A percentile compares a stretch with the other conserved stretches of the same genome.
Conservation (phyloP, 1,140 invertebrate genomes). For the Drosophila ercepeae region DNA sequence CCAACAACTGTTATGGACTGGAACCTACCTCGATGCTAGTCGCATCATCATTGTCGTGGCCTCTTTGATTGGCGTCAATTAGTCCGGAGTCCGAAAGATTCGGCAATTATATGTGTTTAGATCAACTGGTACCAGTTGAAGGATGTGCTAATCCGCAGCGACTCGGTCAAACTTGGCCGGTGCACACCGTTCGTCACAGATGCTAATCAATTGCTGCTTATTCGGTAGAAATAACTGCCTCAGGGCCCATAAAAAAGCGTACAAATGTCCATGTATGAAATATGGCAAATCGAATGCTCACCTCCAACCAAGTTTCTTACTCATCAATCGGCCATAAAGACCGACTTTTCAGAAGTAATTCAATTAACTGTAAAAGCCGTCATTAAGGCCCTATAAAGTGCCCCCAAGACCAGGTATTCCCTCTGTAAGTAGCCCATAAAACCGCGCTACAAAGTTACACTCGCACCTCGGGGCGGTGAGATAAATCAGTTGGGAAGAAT, state of each 20-base stretch:
- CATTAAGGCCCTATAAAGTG: slow-evolving; percentile 67
- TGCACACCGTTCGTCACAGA: slow-evolving; percentile 25
- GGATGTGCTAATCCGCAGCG: slow-evolving; percentile 68
- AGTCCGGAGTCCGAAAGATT: slow-evolving; percentile 34
- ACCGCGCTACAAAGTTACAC: slow-evolving; percentile 71
- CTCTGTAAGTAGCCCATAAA: slow-evolving; percentile 66
- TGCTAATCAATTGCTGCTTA: slow-evolving; percentile 62
- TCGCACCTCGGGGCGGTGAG: slow-evolving; percentile 56
- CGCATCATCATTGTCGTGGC: slow-evolving; percentile 24
- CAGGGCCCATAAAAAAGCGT: slow-evolving; percentile 15
- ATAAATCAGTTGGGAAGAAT: slow-evolving; percentile 59
- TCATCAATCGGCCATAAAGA: slow-evolving; percentile 50
- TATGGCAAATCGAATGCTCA: slow-evolving; percentile 21
- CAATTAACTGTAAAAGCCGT: slow-evolving; percentile 78
- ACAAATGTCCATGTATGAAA: not conserved
- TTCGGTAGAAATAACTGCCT: slow-evolving; percentile 15
- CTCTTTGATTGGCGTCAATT: slow-evolving; percentile 70
- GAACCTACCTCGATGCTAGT: slow-evolving; percentile 5
- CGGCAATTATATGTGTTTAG: slow-evolving; percentile 61
- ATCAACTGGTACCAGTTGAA: slow-evolving; percentile 78
- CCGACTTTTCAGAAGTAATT: slow-evolving; percentile 54
- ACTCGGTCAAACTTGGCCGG: slow-evolving; percentile 24
- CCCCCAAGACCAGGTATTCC: not conserved
- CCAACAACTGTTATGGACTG: slow-evolving; percentile 60
- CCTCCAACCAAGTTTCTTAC: slow-evolving; percentile 26